phyloP scores from a whole-genome alignment of 2,797 vertebrate genomes.

The Thunnus albacares region DNA sequence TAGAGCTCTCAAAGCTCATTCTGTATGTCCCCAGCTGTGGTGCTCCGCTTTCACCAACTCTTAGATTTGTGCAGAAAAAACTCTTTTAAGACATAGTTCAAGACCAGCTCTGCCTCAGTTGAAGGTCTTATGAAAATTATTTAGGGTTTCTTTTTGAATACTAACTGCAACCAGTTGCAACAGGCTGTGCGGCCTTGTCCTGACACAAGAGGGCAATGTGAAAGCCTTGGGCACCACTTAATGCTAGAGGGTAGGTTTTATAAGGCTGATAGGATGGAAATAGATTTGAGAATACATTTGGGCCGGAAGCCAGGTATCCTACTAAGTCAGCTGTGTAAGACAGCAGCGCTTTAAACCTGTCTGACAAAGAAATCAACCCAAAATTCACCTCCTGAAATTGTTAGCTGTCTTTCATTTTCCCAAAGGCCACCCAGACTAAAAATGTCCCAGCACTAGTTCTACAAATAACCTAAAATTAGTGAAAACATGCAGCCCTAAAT shows the following conservation, averaged over 20 bases:
- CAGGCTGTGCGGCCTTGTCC: not conserved
- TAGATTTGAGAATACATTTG: conserved; percentile 35
- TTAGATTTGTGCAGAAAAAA: conserved; percentile 19
- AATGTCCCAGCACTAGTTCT: not conserved
- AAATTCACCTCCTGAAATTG: conserved; percentile 20
- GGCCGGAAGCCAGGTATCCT: conserved; percentile 39
- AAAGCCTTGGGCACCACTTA: conserved; percentile 16
- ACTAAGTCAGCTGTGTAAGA: conserved; percentile 36
- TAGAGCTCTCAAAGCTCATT: conserved; percentile 44
- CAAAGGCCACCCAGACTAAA: conserved; percentile 8
- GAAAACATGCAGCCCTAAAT: conserved; percentile 1
- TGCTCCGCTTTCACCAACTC: conserved; percentile 12
- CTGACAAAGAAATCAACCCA: conserved; percentile 33
- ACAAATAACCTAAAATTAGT: not conserved
- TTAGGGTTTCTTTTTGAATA: conserved; percentile 26
- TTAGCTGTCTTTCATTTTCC: conserved; percentile 10
- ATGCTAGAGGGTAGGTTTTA: conserved; percentile 5
- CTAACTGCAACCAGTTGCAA: not conserved
- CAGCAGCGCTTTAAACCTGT: conserved; percentile 25
- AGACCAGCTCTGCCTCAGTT: conserved; percentile 11
- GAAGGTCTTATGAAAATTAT: conserved; percentile 17
- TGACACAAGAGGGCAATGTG: conserved; percentile 33
- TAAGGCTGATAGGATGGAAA: conserved; percentile 35
- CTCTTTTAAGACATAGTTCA: conserved; percentile 31
- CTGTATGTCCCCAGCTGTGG: conserved; percentile 32